Base-by-base conservation (phyloP, 2,797 vertebrate genomes). In the Peromyscus aztecus region DNA sequence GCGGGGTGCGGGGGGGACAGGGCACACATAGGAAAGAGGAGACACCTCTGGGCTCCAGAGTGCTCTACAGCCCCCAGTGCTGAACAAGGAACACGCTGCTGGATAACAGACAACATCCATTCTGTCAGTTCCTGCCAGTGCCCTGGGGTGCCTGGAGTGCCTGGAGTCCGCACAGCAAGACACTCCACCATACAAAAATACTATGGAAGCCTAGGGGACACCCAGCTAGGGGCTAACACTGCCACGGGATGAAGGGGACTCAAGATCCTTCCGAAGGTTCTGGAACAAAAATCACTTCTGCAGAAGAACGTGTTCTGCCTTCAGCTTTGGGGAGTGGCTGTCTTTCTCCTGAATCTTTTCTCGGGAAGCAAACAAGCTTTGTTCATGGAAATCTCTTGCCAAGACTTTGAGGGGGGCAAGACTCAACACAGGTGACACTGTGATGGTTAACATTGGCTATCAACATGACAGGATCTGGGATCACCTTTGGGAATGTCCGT, bases 171-270 rank as follows among this genome's bases (percentile, higher is more conserved):
- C 17, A 34, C 7, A 34, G 40, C 43, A 78, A 57, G 46, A 73
- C 0, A 55, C 40, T 43, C 13, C 12, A 11, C 21, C 34, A 37
- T 13, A 29, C 17, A 3, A 8, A 9, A 23, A 0, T n/a, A n/a
- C 34, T 87, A 9, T 55, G 49, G 27, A 40, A 67, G n/a, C 29
- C 27, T 11, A 55, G 4, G 34, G n/a, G 34, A 71, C 49, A 73
- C 14, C 13, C 52, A 88, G 67, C 24, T 40, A 57, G 49, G 49
- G 49, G n/a, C 24, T 43, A 40, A 65, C 6, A 3, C 14, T 5
- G 6, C 0, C 7, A 34, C 16, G 16, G 23, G 34, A 13, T 0
- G 0, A 40, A 69, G 52, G 57, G 52, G 7, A 19, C 0, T 0
- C 37, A 27, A 67, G 75, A 55, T 73, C 86, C 80, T 76, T 75